Conservation (phyloP, 2,797 vertebrate genomes). For the Parauchenoglanis punctatus region DNA sequence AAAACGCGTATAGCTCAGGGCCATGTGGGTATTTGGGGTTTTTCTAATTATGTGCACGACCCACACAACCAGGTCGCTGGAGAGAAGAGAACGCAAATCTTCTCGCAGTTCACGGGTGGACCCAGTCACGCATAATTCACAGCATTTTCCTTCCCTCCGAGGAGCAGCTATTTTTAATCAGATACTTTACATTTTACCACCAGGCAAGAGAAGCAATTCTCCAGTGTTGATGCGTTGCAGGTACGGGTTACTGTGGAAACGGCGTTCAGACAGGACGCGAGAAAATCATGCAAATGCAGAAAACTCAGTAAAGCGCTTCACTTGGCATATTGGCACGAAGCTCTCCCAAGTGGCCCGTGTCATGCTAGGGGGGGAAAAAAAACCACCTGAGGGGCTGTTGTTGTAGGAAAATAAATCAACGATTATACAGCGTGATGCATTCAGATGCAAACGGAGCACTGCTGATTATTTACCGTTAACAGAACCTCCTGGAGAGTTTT, state of each 20-base stretch:
- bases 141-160: constrained; percentile 9
- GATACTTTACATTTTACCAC: constrained; percentile 46
- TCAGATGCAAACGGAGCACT: neutral
- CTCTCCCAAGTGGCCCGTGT: constrained; percentile 18
- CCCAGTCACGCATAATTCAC: constrained; percentile 22
- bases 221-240: neutral
- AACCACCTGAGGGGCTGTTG: neutral
- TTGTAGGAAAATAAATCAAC: neutral
- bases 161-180: constrained; percentile 40
- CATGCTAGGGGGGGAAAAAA: constrained; percentile 9
- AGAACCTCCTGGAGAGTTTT: neutral
- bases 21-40: constrained; percentile 11
- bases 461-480: neutral
- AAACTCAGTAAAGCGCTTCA: neutral
- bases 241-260: constrained; percentile 51
- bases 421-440: neutral
- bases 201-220: constrained; percentile 4
- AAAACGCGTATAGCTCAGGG: neutral
- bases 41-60: constrained; percentile 20
- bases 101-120: neutral
- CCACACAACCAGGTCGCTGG: neutral
- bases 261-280: neutral
- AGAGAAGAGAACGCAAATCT: neutral
- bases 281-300: neutral
- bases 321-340: neutral